A percentile compares a stretch with the other conserved stretches of the same genome.
These are phyloP conservation scores for Hypercompe scribonia DNA, from an alignment of 2,888 invertebrate species.

Conservation along the genomic window DNA sequence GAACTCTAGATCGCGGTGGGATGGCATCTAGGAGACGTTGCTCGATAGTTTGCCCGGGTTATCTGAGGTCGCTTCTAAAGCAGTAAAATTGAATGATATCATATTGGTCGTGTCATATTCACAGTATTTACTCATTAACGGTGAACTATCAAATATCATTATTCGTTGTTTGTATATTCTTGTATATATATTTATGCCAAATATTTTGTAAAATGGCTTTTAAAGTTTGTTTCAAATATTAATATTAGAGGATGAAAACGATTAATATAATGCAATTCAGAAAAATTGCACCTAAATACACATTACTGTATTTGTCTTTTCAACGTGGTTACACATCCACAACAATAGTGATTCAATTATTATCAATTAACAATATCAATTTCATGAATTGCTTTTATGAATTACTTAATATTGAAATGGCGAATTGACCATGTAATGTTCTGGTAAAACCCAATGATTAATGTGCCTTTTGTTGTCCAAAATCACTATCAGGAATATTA, in stretches of 20 bases:
- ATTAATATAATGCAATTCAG: too few species aligned
- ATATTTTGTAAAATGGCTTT: not conserved
- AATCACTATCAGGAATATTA: constrained; percentile 1
- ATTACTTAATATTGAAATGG: not conserved
- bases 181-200: not conserved
- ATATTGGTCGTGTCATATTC: constrained; percentile 77
- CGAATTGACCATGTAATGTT: not conserved
- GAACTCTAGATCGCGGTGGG: constrained; percentile 64
- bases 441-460: not conserved
- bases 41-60: constrained; percentile 79
- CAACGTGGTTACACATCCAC: constrained; percentile 44
- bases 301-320: constrained; percentile 28
- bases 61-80: constrained; percentile 83
- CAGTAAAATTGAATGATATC: constrained; percentile 86
- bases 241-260: not conserved
- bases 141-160: constrained; percentile 77
- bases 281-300: constrained; percentile 1
- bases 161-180: constrained; percentile 64
- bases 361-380: constrained; percentile 30
- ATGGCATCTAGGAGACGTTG: constrained; percentile 77
- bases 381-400: constrained; percentile 24
- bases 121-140: constrained; percentile 82
- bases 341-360: constrained; percentile 43
- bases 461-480: not conserved
- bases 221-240: not conserved